phyloP scores from a whole-genome alignment of 1,140 invertebrate species.

The Ectropis grisescens region DNA sequence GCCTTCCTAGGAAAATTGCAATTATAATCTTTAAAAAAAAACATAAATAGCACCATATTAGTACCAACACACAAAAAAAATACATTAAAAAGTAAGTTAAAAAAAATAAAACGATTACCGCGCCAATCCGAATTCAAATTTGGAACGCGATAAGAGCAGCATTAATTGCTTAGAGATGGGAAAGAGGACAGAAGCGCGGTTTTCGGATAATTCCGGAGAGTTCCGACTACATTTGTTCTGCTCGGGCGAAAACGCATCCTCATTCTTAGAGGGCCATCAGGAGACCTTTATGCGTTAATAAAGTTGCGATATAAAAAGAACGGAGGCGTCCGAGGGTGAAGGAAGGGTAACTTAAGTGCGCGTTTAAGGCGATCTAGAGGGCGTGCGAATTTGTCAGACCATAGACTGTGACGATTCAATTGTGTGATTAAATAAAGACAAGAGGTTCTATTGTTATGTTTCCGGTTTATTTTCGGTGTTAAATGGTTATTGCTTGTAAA shows the following conservation, averaged over 20 bases:
- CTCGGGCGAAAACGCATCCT: conserved; percentile 53
- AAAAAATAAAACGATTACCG: conserved; percentile 1
- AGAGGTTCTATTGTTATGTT: conserved; percentile 18
- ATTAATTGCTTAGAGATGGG: conserved; percentile 45
- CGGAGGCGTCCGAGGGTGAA: conserved; percentile 59
- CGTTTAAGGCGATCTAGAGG: conserved; percentile 61
- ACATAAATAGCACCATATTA: too few species aligned
- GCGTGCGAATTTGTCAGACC: conserved; percentile 65
- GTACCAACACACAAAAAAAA: too few species aligned
- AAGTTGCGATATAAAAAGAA: conserved; percentile 69
- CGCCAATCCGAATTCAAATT: conserved; percentile 36
- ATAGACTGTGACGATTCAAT: conserved; percentile 42
- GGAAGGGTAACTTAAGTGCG: conserved; percentile 63
- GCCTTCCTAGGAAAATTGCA: too few species aligned
- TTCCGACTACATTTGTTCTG: conserved; percentile 58
- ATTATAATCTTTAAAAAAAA: too few species aligned
- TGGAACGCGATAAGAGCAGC: conserved; percentile 34
- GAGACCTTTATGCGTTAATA: conserved; percentile 69
- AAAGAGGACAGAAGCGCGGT: conserved; percentile 13
- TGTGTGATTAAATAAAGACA: conserved; percentile 58
- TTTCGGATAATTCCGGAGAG: conserved; percentile 16
- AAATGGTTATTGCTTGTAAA: neutral
- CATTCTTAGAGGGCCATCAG: conserved; percentile 67
- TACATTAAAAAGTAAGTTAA: conserved; percentile 7
- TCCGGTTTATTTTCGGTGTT: conserved; percentile 3